phyloP scores from a whole-genome alignment of 2,888 invertebrate species.

The Troides oblongomaculatus region DNA sequence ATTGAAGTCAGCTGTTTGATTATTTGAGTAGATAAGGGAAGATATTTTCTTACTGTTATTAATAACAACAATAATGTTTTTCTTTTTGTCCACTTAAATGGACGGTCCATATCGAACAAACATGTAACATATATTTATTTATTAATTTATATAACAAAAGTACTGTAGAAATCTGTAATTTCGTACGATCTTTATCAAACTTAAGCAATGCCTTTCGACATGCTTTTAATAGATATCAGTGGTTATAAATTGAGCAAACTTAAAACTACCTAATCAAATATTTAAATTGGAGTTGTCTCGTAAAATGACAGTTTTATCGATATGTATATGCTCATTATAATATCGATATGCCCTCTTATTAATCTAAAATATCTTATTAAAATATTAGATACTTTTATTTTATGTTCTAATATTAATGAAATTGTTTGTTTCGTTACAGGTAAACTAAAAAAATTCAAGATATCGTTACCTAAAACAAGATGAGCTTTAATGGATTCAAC shows the following conservation, averaged over 20 bases:
- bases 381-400: background rate
- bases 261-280: slow-evolving; percentile 4
- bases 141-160: slow-evolving; percentile 49
- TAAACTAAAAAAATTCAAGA: background rate
- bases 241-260: slow-evolving; percentile 9
- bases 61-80: slow-evolving; percentile 42
- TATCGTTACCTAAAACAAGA: background rate
- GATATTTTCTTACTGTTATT: slow-evolving; percentile 47
- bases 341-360: background rate
- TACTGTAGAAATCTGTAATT: slow-evolving; percentile 27
- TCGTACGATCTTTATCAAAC: slow-evolving; percentile 45
- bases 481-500: background rate
- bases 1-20: background rate
- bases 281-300: background rate
- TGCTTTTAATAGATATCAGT: slow-evolving; percentile 37
- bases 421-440: background rate
- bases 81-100: slow-evolving; percentile 44
- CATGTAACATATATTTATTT: slow-evolving; percentile 42
- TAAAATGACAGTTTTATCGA: background rate
- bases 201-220: slow-evolving; percentile 50
- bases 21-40: background rate
- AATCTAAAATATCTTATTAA: background rate
- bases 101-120: slow-evolving; percentile 55
- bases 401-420: background rate
- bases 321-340: too few relatives aligned